These are phyloP conservation scores for Pristionchus exspectatus DNA, from an alignment of 2,888 invertebrate genomes.

Conservation along the genomic window DNA sequence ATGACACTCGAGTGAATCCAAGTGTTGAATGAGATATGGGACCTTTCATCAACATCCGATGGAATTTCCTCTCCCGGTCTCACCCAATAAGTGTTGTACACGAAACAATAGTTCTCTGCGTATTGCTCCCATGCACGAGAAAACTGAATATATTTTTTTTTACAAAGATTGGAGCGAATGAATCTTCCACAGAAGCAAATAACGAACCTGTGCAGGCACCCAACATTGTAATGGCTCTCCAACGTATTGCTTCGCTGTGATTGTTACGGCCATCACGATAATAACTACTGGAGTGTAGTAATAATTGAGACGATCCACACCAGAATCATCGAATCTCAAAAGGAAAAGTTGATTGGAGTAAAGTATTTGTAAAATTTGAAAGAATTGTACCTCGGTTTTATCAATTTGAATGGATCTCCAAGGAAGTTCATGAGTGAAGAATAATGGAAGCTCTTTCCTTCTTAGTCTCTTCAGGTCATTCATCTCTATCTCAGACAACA, in stretches of 20 bases:
- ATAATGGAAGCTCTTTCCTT: background rate
- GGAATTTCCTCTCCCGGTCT: constrained; percentile 74
- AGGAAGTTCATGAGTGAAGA: constrained; percentile 63
- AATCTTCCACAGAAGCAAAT: too few relatives aligned
- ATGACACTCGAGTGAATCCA: background rate
- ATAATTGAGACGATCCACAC: constrained; percentile 75
- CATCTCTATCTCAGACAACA: background rate
- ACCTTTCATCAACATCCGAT: constrained; percentile 67
- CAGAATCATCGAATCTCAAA: constrained; percentile 66
- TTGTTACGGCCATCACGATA: constrained; percentile 65
- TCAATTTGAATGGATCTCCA: constrained; percentile 62
- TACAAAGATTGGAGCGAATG: too few relatives aligned
- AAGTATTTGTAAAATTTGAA: too few relatives aligned
- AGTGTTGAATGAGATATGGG: background rate
- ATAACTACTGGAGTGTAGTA: constrained; percentile 76
- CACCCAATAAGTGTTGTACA: constrained; percentile 78
- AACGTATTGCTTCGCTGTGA: constrained; percentile 75
- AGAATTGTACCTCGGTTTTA: constrained; percentile 61
- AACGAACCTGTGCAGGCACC: constrained; percentile 72
- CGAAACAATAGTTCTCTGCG: constrained; percentile 78
- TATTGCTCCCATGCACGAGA: constrained; percentile 76
- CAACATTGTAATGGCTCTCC: constrained; percentile 78
- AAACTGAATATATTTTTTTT: constrained; percentile 62
- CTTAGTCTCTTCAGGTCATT: background rate
- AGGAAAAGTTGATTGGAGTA: background rate